phyloP scores from a whole-genome alignment of 2,888 invertebrate genomes.

The Meta bourneti region DNA sequence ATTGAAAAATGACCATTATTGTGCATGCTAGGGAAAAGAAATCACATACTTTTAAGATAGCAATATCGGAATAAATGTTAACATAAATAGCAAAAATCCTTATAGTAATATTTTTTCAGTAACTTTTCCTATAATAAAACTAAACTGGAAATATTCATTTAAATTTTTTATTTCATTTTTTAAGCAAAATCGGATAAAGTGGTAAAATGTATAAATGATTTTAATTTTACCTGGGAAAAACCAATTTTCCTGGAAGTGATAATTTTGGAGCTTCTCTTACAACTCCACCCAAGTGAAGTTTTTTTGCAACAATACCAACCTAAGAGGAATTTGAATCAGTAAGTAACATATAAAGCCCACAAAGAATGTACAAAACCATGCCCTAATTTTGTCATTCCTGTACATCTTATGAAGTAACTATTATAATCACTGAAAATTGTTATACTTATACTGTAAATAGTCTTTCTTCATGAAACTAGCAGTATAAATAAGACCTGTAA shows the following conservation, averaged over 20 bases:
- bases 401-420: not conserved
- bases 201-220: not conserved
- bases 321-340: slow-evolving; percentile 78
- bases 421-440: not conserved
- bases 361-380: no score
- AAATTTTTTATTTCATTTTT: not conserved
- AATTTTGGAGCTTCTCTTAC: slow-evolving; percentile 96
- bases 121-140: not conserved
- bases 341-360: not conserved
- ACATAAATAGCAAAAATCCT: not conserved
- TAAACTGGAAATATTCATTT: not conserved
- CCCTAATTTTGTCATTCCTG: slow-evolving; percentile 20
- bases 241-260: slow-evolving; percentile 96
- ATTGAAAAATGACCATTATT: slow-evolving; percentile 98
- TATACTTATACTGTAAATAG: no score
- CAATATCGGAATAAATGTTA: not conserved
- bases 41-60: not conserved
- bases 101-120: not conserved
- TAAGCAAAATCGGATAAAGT: not conserved
- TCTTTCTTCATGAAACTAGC: no score
- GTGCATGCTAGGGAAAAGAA: slow-evolving; percentile 87
- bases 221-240: slow-evolving; percentile 87
- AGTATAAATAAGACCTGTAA: no score
- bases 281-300: slow-evolving; percentile 93
- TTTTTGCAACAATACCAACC: slow-evolving; percentile 95